Evolutionary conservation across 2,113 vertebrate species (phyloP).

Genomic region (Xenopus laevis): DNA sequence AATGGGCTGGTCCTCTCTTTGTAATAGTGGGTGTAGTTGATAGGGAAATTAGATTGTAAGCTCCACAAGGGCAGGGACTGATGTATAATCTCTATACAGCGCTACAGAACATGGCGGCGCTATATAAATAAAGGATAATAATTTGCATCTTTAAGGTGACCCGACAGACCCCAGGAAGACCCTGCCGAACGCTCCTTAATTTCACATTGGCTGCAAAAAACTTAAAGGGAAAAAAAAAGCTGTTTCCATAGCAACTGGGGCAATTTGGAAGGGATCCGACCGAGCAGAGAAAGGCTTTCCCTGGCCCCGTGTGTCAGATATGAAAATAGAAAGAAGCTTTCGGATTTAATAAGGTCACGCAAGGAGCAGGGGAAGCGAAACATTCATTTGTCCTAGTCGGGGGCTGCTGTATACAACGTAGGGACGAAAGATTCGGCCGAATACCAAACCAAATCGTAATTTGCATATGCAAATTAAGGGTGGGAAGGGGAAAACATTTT

Average conservation of each 20-base stretch:
- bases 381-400: neutral
- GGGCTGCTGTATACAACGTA: too few species aligned
- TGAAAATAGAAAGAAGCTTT: conserved; percentile 3
- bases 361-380: neutral
- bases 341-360: conserved; percentile 40
- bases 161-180: neutral
- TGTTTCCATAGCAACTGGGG: conserved; percentile 56
- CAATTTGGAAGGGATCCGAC: conserved; percentile 53
- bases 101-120: too few species aligned
- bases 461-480: too few species aligned
- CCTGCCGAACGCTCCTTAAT: conserved; percentile 4
- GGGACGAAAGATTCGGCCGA: too few species aligned
- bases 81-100: too few species aligned
- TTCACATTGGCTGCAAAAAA: conserved; percentile 35
- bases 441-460: too few species aligned
- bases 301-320: conserved; percentile 29
- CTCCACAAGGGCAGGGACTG: too few species aligned
- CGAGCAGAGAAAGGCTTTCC: conserved; percentile 46
- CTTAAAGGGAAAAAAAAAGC: conserved; percentile 7
- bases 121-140: neutral
- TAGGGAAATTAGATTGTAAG: too few species aligned
- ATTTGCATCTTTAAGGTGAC: conserved; percentile 8
- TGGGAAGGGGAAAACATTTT: too few species aligned
- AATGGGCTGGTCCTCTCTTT: neutral
- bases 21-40: too few species aligned